Conservation (phyloP, 2,113 vertebrate genomes). For the Trematocara stigmaticum region DNA sequence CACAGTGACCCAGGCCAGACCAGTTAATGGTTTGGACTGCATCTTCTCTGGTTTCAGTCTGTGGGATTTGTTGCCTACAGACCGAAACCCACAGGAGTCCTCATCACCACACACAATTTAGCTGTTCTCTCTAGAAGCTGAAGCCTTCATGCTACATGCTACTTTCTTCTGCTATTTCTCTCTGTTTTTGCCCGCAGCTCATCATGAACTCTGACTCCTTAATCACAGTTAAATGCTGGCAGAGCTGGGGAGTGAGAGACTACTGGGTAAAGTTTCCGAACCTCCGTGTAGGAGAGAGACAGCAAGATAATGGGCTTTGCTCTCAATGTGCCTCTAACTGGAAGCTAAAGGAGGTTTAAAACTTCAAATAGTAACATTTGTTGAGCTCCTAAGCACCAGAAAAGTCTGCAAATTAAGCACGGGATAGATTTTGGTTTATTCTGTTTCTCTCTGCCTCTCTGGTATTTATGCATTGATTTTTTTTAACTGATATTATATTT, state of each 20-base stretch:
- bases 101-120: conserved; percentile 35
- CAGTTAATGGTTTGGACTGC: conserved; percentile 49
- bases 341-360: conserved; percentile 65
- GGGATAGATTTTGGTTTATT: conserved; percentile 50
- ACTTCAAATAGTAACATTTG: conserved; percentile 58
- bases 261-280: conserved; percentile 51
- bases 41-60: conserved; percentile 28
- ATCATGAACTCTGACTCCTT: conserved; percentile 65
- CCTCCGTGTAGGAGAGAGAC: conserved; percentile 51
- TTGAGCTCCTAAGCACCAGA: conserved; percentile 44
- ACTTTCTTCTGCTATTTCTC: conserved; percentile 29
- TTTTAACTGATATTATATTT: conserved; percentile 22
- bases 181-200: conserved; percentile 54
- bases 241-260: conserved; percentile 42
- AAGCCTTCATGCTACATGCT: conserved; percentile 32
- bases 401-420: conserved; percentile 57
- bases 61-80: conserved; percentile 33
- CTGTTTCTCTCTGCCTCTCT: not conserved
- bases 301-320: conserved; percentile 72
- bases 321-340: conserved; percentile 58
- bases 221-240: conserved; percentile 72
- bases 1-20: conserved; percentile 26
- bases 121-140: conserved; percentile 12
- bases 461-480: not conserved
- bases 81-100: conserved; percentile 27